Evolutionary conservation across 2,888 invertebrate species (phyloP), one percentile per base, ranked within the genome.

Genomic region (Mechanitis mazaeus): DNA sequence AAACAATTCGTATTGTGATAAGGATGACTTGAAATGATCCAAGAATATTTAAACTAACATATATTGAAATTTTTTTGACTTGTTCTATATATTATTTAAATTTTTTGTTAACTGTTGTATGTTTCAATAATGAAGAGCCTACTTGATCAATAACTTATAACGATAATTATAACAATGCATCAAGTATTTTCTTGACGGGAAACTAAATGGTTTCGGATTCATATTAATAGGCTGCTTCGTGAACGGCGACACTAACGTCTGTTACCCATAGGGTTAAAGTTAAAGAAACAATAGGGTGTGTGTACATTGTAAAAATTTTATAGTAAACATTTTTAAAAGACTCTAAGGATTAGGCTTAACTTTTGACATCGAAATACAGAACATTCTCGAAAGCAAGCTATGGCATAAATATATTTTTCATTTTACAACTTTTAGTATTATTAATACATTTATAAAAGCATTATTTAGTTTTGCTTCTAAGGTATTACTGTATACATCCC

Each of bases 171-270:
- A 60, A 55, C 63, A 54, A 56, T 63, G 33, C 42, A 57, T 63
- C 60, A 60, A 56, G 50, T 58, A 54, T 38, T 59, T 53, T 35
- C 58, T 42, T 54, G 63, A 69, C 64, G 67, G 58, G 53, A 31
- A 64, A 72, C 71, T 71, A 74, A 77, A 76, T 69, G 69, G 68
- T 68, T 70, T 68, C 58, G 68, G 70, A 70, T 72, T 73, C 71
- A 73, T 78, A 84, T 84, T 82, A 82, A 84, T 83, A 74, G 79
- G 72, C 68, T 67, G 65, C 59, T 67, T 69, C 75, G 75, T 75
- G 76, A 73, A 78, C 81, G 78, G 73, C 72, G 86, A 81, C 83
- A 74, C 75, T 75, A 75, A 72, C 71, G 68, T 60, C 62, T 76
- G 70, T 73, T 75, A 64, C 79, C 79, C 69, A 76, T 74, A 65